A percentile compares a stretch with the other conserved stretches of the same genome.
Conservation (phyloP, 2,888 invertebrate genomes). For the Maniola hyperantus region DNA sequence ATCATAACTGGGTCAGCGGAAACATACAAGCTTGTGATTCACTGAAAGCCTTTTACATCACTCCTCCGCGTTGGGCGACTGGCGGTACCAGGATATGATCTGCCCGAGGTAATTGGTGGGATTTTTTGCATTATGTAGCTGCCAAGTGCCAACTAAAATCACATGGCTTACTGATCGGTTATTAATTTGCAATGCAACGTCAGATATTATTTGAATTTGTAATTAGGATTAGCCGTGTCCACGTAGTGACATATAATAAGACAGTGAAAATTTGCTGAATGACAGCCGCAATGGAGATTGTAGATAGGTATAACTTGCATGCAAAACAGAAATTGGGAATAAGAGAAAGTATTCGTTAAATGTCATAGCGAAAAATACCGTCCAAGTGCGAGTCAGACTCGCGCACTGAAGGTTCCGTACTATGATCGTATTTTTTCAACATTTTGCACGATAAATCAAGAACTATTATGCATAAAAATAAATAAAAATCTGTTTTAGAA, state of each 20-base stretch:
- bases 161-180: slow-evolving; percentile 52
- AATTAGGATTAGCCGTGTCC: slow-evolving; percentile 69
- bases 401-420: no score
- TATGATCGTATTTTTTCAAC: no score
- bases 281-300: slow-evolving; percentile 68
- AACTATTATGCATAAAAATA: no score
- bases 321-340: slow-evolving; percentile 53
- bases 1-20: slow-evolving; percentile 79
- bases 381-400: no score
- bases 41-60: slow-evolving; percentile 81
- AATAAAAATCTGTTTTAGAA: no score
- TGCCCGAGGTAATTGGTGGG: slow-evolving; percentile 61
- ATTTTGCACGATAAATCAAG: no score
- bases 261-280: slow-evolving; percentile 66
- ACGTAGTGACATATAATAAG: slow-evolving; percentile 60
- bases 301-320: slow-evolving; percentile 46
- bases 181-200: slow-evolving; percentile 65
- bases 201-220: slow-evolving; percentile 62
- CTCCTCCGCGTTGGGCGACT: slow-evolving; percentile 60
- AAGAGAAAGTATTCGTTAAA: slow-evolving; percentile 73
- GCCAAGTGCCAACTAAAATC: slow-evolving; percentile 58
- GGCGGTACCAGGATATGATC: slow-evolving; percentile 77
- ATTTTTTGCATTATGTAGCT: slow-evolving; percentile 51
- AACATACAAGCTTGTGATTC: slow-evolving; percentile 71
- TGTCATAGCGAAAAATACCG: slow-evolving; percentile 62